A percentile compares a stretch with the other conserved stretches of the same genome.
Conservation (phyloP, 2,888 invertebrate genomes). For the Corbicula japonica region DNA sequence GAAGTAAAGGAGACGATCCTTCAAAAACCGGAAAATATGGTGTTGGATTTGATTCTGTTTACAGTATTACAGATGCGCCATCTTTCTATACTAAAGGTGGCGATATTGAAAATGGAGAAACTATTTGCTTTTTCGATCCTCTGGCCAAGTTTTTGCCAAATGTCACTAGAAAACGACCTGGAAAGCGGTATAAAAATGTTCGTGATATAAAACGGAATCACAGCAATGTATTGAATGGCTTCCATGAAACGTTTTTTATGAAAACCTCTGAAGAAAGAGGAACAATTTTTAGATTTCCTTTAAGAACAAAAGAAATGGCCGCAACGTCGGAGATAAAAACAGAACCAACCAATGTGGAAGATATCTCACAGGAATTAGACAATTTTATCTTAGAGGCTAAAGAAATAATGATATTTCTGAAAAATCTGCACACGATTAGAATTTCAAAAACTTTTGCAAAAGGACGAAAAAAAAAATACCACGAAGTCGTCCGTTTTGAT, state of each 20-base stretch:
- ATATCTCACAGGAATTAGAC: conserved; percentile 29
- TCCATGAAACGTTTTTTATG: conserved; percentile 47
- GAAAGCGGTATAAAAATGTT: conserved; percentile 56
- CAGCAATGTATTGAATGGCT: conserved; percentile 58
- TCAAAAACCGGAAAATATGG: conserved; percentile 79
- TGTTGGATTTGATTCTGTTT: conserved; percentile 80
- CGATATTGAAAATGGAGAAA: conserved; percentile 70
- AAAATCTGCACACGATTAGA: conserved; percentile 48
- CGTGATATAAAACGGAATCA: conserved; percentile 18
- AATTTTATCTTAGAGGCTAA: conserved; percentile 42
- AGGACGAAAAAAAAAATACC: too few species aligned
- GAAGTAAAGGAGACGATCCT: conserved; percentile 75
- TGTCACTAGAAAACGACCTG: conserved; percentile 53
- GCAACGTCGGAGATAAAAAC: conserved; percentile 73
- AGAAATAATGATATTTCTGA: conserved; percentile 62
- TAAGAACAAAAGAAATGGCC: conserved; percentile 72
- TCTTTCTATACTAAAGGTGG: conserved; percentile 73
- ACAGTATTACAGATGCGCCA: conserved; percentile 79
- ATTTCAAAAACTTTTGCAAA: background rate
- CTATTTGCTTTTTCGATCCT: conserved; percentile 83
- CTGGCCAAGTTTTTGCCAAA: conserved; percentile 76
- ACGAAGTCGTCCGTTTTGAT: background rate
- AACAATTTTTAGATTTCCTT: conserved; percentile 69
- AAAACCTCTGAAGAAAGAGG: conserved; percentile 36
- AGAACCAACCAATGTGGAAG: conserved; percentile 16